Evolutionary conservation across 2,888 invertebrate species (phyloP), one percentile per base, ranked within the genome.

Genomic region (Limnephilus lunatus): DNA sequence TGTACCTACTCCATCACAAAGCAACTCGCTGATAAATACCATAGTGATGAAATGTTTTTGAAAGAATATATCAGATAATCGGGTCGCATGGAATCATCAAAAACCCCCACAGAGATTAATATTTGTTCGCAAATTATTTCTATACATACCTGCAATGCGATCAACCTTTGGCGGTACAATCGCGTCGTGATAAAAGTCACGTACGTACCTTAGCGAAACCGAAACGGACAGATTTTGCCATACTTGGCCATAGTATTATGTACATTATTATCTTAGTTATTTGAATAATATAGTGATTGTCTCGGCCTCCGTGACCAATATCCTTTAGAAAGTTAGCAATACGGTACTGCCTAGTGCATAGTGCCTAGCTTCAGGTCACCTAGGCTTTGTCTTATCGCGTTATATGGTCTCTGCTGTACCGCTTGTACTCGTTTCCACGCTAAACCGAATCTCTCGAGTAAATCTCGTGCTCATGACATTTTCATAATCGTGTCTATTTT

Each of bases 101-200:
- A 83, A 83, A 83, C 35, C 83, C 83, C 83, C 83, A 68, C n/a
- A 2, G 7, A 83, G 35, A 35, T 83, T 83, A 83, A 19, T 83
- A 31, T 35, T 83, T 87, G 11, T 48, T 44, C 68, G 68, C 68
- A 68, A 68, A 68, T 68, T 68, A 68, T 87, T 87, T 31, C 83
- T 35, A n/a, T 83, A 35, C 82, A 83, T 15, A 19, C 81, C 53
- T 91, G 39, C 44, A 68, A 53, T n/a, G 88, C 15, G 48, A 30
- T 80, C n/a, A 91, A 53, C 89, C 91, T 91, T 91, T 89, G 88
- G 53, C 82, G 81, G 30, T 89, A 39, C 82, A 12, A 48, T 80
- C 32, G 81, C 44, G 14, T 48, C 91, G 89, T 89, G 91, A 91
- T 89, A 91, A 89, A 89, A 89, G 91, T 91, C 91, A 91, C 91